A percentile compares a stretch with the other conserved stretches of the same genome.
Conservation (phyloP, 2,113 vertebrate species). For the Pituophis catenifer region DNA sequence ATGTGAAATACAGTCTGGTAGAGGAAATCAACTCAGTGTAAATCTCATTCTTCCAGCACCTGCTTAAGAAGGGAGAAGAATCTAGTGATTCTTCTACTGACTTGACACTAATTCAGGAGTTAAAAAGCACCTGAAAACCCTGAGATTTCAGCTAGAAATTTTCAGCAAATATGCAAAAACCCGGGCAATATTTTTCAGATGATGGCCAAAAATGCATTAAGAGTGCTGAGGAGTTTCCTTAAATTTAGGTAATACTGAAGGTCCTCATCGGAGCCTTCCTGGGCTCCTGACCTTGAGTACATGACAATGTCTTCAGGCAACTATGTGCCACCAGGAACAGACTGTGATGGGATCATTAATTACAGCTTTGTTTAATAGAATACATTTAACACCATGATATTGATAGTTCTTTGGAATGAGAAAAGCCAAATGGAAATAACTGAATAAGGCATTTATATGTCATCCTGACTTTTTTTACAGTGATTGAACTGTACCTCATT, state of each 20-base stretch:
- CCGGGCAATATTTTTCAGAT: neutral
- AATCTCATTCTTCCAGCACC: neutral
- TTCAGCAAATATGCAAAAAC: neutral
- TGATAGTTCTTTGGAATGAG: slow-evolving; percentile 33
- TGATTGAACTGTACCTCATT: slow-evolving; percentile 26
- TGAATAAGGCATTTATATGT: slow-evolving; percentile 38
- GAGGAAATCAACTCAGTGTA: neutral
- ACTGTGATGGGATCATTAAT: slow-evolving; percentile 34
- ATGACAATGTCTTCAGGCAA: neutral
- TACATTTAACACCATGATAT: slow-evolving; percentile 50
- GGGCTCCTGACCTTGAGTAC: neutral
- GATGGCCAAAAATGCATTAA: neutral
- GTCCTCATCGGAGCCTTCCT: neutral
- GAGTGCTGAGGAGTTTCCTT: neutral
- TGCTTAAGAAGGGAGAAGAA: neutral
- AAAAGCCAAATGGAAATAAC: slow-evolving; percentile 44
- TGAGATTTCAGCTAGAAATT: neutral
- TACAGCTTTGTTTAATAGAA: slow-evolving; percentile 50
- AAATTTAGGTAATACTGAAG: neutral
- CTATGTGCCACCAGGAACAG: slow-evolving; percentile 11
- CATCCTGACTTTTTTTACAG: slow-evolving; percentile 36
- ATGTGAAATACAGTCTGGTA: neutral
- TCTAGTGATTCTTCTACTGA: neutral
- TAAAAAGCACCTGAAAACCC: neutral
- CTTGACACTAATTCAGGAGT: neutral